Evolutionary conservation across 2,113 vertebrate species (phyloP).

Genomic region (Australoheros scitulus): DNA sequence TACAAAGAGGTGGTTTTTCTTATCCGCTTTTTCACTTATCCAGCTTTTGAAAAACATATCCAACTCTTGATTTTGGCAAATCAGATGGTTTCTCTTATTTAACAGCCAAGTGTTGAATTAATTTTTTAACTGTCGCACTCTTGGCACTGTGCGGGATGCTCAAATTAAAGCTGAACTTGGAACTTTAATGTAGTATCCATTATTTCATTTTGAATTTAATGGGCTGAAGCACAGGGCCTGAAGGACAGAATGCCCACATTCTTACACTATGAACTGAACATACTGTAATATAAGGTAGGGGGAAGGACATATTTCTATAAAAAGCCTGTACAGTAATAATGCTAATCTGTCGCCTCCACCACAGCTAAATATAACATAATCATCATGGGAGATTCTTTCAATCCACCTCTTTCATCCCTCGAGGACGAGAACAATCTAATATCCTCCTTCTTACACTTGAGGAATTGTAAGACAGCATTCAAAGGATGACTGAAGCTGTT

Average conservation of each 20-base stretch:
- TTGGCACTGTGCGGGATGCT: not conserved
- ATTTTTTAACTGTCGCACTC: not conserved
- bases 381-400: slow-evolving; percentile 15
- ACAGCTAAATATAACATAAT: slow-evolving; percentile 38
- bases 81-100: not conserved
- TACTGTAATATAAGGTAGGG: not conserved
- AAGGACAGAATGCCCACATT: not conserved
- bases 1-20: not conserved
- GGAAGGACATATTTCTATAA: slow-evolving; percentile 3
- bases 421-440: slow-evolving; percentile 45
- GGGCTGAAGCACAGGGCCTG: not conserved
- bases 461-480: slow-evolving; percentile 23
- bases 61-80: not conserved
- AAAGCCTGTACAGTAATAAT: slow-evolving; percentile 26
- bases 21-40: not conserved
- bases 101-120: not conserved
- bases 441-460: slow-evolving; percentile 29
- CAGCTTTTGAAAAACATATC: not conserved
- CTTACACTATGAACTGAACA: not conserved
- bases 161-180: not conserved
- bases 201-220: not conserved
- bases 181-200: not conserved
- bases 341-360: slow-evolving; percentile 36
- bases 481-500: slow-evolving; percentile 10
- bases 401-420: slow-evolving; percentile 30